Base-by-base conservation (phyloP, 2,797 vertebrate genomes). In the Oceanodroma leucorhoa region DNA sequence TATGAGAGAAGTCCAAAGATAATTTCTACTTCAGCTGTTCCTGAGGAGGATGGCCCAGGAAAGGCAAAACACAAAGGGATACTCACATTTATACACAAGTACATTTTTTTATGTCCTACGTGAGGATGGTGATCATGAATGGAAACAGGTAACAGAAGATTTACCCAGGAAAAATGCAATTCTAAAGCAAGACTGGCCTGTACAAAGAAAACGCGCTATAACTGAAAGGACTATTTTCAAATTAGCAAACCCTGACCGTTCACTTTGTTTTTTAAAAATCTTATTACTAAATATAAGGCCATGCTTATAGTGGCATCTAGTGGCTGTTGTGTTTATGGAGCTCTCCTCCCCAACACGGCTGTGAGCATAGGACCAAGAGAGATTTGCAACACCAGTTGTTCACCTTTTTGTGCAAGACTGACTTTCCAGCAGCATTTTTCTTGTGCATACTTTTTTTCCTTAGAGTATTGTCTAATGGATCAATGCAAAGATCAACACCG, bases 241-340 rank as follows among this genome's bases (percentile, higher is more conserved):
- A 60, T 78, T 66, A 95, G 38, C 62, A 79, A 85, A 85, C 20
- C 45, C 61, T 71, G 75, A 57, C 2, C 0, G 45, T 29, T 60
- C 32, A 13, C 71, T 26, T 26, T 30, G 13, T 24, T 57, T 64
- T 48, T 24, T 14, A 2, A 14, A 40, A 36, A 3, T 1, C 5
- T 17, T 34, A 29, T 18, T 60, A 67, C n/a, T 58, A 57, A 34
- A 57, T 53, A 72, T 16, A 96, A 97, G 91, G 21, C 75, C 77
- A 75, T 97, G 95, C 96, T 93, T 96, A 83, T 22, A 97, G 95
- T 96, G 98, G 83, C 98, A 98, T 95, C 98, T 97, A 95, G 97
- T 97, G 98, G 96, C 48, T 85, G 0, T 5, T 32, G 16, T 13
- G 38, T 64, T 87, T 78, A 76, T 40, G 23, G 7, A 78, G 22